Evolutionary conservation across 2,888 invertebrate genomes (phyloP).

Genomic region (Smittia sp.): DNA sequence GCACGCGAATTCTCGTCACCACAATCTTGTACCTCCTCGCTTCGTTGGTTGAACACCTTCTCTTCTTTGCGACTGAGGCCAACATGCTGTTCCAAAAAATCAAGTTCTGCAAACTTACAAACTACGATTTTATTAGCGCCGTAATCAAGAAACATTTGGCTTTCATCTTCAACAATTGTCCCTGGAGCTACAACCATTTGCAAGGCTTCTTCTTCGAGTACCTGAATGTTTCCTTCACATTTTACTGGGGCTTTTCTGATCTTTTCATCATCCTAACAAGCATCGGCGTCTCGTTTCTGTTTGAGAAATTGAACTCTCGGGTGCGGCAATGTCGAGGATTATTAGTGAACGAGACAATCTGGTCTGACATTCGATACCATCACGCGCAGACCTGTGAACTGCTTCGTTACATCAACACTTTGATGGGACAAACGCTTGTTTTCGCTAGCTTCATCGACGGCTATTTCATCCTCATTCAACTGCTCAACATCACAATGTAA

Average conservation of each 20-base stretch:
- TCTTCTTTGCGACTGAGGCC: neutral
- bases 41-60: neutral
- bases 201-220: neutral
- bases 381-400: neutral
- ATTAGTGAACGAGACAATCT: neutral
- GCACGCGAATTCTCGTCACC: too few relatives aligned
- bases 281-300: neutral
- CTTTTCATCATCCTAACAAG: neutral
- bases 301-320: neutral
- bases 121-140: neutral
- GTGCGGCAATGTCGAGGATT: neutral
- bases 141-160: neutral
- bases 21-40: too few relatives aligned
- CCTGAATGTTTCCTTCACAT: neutral
- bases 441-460: slow-evolving; percentile 10
- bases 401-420: neutral
- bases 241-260: neutral
- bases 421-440: neutral
- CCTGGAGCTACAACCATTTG: neutral
- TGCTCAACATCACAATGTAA: slow-evolving; percentile 13
- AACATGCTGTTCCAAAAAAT: neutral
- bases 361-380: neutral
- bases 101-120: neutral
- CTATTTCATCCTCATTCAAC: slow-evolving; percentile 26
- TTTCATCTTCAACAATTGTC: neutral